Evolutionary conservation across 2,113 vertebrate genomes (phyloP), one percentile per base, ranked within the genome.

Genomic region (Tympanuchus pallidicinctus): DNA sequence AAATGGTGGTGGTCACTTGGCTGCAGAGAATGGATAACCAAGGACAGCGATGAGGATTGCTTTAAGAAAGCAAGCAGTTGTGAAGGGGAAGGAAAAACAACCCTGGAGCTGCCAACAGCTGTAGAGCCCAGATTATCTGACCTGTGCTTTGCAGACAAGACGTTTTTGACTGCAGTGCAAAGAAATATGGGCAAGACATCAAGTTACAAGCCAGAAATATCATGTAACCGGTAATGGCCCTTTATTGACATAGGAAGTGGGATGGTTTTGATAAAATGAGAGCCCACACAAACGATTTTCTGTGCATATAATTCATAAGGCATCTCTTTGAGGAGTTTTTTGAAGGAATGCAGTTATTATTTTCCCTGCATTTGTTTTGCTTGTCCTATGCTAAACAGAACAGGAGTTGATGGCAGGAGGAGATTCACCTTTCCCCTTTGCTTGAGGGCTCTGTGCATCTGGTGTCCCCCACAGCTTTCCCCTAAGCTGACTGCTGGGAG

Each of bases 181-280:
- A 84, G 89, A 76, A 94, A 86, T 69, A 50, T 0, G 2, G 82
- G 91, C 82, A 88, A 92, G 89, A 61, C 85, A 70, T 83, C 57
- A 61, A 91, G 40, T 81, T 81, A 38, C 77, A 78, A 25, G 91
- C 71, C 94, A 96, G 91, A 93, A 94, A 92, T 70, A 78, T 40
- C 80, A 76, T 88, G 56, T 71, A 88, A 86, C 60, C 32, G 63
- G 92, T 87, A 75, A 90, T 63, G 71, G 75, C 42, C 66, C 72
- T 59, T 80, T 88, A 84, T 24, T 86, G 90, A 66, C 80, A 67
- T 30, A 45, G 88, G 88, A 94, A 90, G 27, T 80, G 56, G 82
- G 89, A 66, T 93, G 92, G 73, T 69, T 95, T 92, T 86, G 93
- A 83, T 95, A 93, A 92, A 95, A n/a, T 10, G 48, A 74, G 67